Evolutionary conservation across 2,113 vertebrate species (phyloP).

Genomic region (Cavia aperea): DNA sequence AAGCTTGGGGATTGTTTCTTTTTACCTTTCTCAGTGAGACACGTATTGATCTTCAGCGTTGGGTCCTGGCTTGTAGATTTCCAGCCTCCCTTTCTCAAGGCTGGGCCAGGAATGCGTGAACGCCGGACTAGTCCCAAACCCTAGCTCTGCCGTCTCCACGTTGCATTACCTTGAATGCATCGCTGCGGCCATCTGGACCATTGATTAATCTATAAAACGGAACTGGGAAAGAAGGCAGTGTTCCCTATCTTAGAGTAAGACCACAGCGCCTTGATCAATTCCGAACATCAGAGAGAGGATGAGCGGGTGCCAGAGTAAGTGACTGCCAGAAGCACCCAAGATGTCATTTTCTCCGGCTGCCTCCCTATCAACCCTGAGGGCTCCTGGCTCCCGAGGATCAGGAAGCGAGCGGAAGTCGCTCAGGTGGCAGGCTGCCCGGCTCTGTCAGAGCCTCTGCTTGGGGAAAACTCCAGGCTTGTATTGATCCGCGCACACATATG

Average conservation of each 20-base stretch:
- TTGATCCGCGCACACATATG: conserved; percentile 72
- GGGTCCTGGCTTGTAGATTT: background rate
- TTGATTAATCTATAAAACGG: background rate
- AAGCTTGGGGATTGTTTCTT: background rate
- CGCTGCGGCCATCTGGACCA: background rate
- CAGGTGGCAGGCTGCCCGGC: conserved; percentile 41
- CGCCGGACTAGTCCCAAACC: background rate
- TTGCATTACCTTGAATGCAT: background rate
- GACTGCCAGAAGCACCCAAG: background rate
- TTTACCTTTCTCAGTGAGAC: conserved; percentile 18
- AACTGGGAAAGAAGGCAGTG: background rate
- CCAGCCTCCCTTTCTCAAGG: background rate
- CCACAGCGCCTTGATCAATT: background rate
- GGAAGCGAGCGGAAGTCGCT: background rate
- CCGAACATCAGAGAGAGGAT: background rate
- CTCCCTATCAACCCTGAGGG: background rate
- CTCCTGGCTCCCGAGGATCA: background rate
- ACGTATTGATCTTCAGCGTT: background rate
- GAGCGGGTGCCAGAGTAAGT: background rate
- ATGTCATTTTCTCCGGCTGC: background rate
- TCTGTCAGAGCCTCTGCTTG: conserved; percentile 59
- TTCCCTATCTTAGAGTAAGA: background rate
- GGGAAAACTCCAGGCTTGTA: conserved; percentile 68
- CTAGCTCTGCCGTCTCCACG: background rate
- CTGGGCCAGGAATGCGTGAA: background rate